Evolutionary conservation across 2,113 vertebrate species (phyloP).

Genomic region (Geococcyx californianus): DNA sequence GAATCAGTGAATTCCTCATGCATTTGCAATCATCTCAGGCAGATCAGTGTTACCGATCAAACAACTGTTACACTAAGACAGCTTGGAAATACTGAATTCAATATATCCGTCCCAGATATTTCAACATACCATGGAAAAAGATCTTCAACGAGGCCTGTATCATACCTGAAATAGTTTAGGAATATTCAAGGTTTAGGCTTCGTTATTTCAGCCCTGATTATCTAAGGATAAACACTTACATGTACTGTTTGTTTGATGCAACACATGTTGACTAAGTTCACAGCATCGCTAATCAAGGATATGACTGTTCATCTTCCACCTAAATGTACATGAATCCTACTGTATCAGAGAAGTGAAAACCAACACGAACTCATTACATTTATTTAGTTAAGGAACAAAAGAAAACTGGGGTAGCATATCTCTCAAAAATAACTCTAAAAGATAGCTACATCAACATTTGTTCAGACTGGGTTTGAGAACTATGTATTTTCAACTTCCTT

Average conservation of each 20-base stretch:
- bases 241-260: background rate
- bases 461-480: background rate
- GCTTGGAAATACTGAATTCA: background rate
- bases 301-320: background rate
- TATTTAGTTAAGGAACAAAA: background rate
- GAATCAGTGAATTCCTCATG: background rate
- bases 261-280: background rate
- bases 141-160: background rate
- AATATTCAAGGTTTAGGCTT: background rate
- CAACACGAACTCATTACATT: background rate
- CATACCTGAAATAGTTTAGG: background rate
- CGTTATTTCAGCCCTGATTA: background rate
- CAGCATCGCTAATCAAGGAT: background rate
- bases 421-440: background rate
- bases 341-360: background rate
- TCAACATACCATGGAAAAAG: background rate
- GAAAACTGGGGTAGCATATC: background rate
- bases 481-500: background rate
- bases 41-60: no score
- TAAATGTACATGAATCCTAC: background rate
- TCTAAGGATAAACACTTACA: background rate
- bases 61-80: background rate
- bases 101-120: background rate
- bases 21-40: no score
- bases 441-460: background rate